Conservation (phyloP, 2,113 vertebrate species). For the Hydropotes inermis region DNA sequence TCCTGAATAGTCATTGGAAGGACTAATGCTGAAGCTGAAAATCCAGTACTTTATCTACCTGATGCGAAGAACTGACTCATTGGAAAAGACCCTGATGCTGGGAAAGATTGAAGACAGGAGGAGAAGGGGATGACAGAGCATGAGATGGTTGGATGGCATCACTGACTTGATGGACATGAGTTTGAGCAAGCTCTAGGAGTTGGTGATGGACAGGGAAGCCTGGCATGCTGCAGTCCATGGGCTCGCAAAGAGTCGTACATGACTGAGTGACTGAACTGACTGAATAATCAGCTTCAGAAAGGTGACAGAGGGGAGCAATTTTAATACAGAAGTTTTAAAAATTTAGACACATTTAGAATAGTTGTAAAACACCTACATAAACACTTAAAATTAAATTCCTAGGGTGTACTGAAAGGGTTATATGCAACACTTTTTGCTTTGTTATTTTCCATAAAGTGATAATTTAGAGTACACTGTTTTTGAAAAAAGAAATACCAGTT, state of each 20-base stretch:
- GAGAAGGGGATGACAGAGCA: background rate
- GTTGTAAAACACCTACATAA: constrained; percentile 22
- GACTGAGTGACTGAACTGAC: background rate
- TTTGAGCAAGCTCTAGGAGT: background rate
- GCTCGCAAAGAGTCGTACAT: fast-evolving
- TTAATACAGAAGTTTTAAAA: constrained; percentile 31
- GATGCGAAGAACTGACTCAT: background rate
- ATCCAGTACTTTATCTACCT: background rate
- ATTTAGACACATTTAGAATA: background rate
- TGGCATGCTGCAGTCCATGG: background rate
- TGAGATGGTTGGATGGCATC: background rate
- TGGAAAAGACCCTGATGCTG: background rate
- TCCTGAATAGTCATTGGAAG: background rate
- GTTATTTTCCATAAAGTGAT: constrained; percentile 17
- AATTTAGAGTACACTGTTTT: background rate
- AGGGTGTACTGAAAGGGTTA: background rate
- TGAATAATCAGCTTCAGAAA: background rate
- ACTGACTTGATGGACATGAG: background rate
- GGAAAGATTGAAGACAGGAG: background rate
- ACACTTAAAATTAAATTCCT: background rate
- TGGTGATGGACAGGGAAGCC: background rate
- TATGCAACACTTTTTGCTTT: background rate
- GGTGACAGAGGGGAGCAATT: constrained; percentile 31
- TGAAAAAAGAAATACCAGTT: background rate
- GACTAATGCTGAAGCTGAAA: background rate